A percentile compares a stretch with the other conserved stretches of the same genome.
These are phyloP conservation scores for Noturus placidus DNA, from an alignment of 2,113 vertebrate genomes.

Conservation along the genomic window DNA sequence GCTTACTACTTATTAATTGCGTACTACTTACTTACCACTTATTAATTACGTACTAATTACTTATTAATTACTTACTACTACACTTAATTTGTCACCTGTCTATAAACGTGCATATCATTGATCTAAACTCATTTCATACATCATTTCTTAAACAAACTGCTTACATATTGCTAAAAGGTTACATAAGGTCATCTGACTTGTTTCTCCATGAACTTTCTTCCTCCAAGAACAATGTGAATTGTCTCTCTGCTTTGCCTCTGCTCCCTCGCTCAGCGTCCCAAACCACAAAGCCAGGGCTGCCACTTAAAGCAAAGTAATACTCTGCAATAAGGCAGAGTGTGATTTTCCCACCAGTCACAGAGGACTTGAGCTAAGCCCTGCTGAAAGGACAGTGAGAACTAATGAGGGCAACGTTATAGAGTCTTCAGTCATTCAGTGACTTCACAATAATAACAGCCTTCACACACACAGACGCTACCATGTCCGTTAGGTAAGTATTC, in stretches of 20 bases:
- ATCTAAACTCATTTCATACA: neutral
- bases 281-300: neutral
- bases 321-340: slow-evolving; percentile 16
- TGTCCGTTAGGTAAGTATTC: slow-evolving; percentile 24
- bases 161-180: neutral
- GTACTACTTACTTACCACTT: too few species aligned
- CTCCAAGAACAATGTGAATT: neutral
- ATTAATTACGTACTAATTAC: too few species aligned
- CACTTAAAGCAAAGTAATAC: slow-evolving; percentile 21
- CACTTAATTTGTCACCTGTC: neutral
- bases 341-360: slow-evolving; percentile 28
- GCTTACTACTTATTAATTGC: too few species aligned
- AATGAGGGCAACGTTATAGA: slow-evolving; percentile 24
- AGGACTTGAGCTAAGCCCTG: slow-evolving; percentile 16
- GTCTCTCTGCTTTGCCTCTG: neutral
- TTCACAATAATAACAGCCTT: slow-evolving; percentile 23
- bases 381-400: slow-evolving; percentile 16
- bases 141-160: neutral
- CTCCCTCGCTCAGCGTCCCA: neutral
- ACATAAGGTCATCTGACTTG: neutral
- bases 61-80: too few species aligned
- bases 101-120: neutral
- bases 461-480: neutral
- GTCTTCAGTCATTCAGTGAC: slow-evolving; percentile 27
- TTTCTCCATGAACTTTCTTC: neutral